Evolutionary conservation across 2,113 vertebrate genomes (phyloP), one percentile per base, ranked within the genome.

Genomic region (Elephas maximus): DNA sequence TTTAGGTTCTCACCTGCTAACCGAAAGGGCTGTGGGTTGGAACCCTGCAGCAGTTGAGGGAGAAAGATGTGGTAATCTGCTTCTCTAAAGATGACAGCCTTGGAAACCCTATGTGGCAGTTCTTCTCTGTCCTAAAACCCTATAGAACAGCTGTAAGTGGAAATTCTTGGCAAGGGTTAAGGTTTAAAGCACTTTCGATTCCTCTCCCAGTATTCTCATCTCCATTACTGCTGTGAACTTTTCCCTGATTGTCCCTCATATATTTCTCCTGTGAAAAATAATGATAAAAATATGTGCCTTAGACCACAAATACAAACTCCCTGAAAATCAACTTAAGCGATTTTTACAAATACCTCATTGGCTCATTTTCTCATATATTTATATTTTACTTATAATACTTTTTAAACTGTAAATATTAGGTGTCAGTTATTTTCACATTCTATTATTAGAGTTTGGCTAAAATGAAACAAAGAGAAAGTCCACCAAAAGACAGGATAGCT

Each of bases 231-330:
- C 37, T 41, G 26, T 18, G 78, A 83, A 0, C 17, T 28, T 63
- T 82, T 71, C 67, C 15, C 21, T 88, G 71, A 71, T 33, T 28
- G 62, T 84, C 28, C 53, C 2, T 57, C 69, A 20, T 57, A 4
- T 80, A 18, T 44, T 71, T 2, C 24, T 85, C 33, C 11, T 51
- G 17, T 12, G 48, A 53, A 85, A 84, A 33, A 41, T 44, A 65
- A 74, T 57, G 33, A 18, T 71, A 87, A 89, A 57, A 74, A 15
- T 90, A 12, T 67, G 33, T 33, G 30, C 79, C 23, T 91, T 62
- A 88, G n/a, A 44, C 63, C 65, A 69, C 82, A 89, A 76, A 87
- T 90, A n/a, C 79, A 92, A 71, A 88, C 9, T 71, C 81, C 37
- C 51, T 91, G 53, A 69, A 84, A 96, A 15, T 83, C 37, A 89